phyloP scores from a whole-genome alignment of 2,113 vertebrate species.

The Buteo buteo region DNA sequence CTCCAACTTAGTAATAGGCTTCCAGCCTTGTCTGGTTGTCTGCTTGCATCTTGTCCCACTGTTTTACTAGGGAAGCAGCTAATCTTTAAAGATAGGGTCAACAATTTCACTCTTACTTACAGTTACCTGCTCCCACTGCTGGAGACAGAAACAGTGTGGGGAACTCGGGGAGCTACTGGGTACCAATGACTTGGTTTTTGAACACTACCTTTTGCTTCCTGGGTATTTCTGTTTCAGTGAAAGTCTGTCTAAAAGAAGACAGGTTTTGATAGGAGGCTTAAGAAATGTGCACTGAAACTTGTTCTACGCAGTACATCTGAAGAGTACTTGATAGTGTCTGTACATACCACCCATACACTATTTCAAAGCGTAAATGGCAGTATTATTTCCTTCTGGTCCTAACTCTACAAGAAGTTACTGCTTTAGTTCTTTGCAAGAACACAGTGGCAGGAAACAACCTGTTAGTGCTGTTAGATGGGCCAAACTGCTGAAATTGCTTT shows the following conservation, averaged over 20 bases:
- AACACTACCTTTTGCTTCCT: neutral
- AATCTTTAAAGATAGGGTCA: neutral
- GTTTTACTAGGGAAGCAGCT: neutral
- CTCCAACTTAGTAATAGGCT: neutral
- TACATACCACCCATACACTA: rapidly evolving
- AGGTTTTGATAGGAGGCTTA: neutral
- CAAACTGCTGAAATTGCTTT: neutral
- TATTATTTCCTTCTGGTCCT: neutral
- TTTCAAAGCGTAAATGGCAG: neutral
- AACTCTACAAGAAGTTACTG: neutral
- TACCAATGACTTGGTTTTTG: neutral
- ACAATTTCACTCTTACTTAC: neutral
- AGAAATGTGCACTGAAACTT: neutral
- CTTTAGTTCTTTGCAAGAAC: neutral
- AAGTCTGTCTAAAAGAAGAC: neutral
- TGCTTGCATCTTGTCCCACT: neutral
- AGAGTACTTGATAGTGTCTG: neutral
- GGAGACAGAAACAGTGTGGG: neutral
- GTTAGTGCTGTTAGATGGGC: neutral
- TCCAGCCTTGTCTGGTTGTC: neutral
- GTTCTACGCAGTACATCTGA: neutral
- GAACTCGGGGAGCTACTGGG: rapidly evolving
- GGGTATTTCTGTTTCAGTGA: neutral
- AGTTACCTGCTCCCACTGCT: neutral
- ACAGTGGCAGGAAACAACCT: neutral